Base-by-base conservation (phyloP, 1,140 invertebrate species). In the Spodoptera frugiperda region DNA sequence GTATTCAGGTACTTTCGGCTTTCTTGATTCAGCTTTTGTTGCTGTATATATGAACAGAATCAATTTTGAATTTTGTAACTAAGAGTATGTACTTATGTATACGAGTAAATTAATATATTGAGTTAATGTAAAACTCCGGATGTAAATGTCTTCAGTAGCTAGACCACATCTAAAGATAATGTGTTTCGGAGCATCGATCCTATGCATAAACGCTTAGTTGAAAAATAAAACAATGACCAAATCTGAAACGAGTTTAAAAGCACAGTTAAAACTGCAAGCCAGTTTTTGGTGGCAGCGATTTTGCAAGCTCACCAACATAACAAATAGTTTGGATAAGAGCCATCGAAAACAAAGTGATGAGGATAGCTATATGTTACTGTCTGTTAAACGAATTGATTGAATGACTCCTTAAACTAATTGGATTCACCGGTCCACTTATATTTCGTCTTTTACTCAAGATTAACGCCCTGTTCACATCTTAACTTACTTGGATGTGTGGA, bases 271-370 rank as follows among this genome's bases (percentile, higher is more conserved):
- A 75, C 48, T 75, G 44, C 72, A 25, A 51, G 49, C 63, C 77
- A 39, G 33, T 82, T 84, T 86, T 86, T 86, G 84, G 55, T 85
- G 82, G 80, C 49, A 79, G 77, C 79, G 46, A 78, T 72, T 80
- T 79, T 75, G 76, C 79, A 79, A 78, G 79, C 78, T 85, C 76
- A 82, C 81, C 79, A 79, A 86, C 88, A 91, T 87, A 90, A 93
- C 87, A 91, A 91, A 91, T 91, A 92, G 89, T 91, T 92, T 92
- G 91, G 91, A 92, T 88, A 80, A 84, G 79, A 86, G 90, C 90
- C 91, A 93, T 88, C 82, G 84, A 86, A 90, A 88, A 91, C 89
- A 93, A 91, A 91, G 88, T 88, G 82, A 87, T 78, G 78, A 80
- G 84, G 78, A 79, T 80, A 81, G 68, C 86, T 83, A 91, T 92